phyloP scores from a whole-genome alignment of 30 jellyfish, hydroid and myxozoan genomes.

The Turritopsis rubra region DNA sequence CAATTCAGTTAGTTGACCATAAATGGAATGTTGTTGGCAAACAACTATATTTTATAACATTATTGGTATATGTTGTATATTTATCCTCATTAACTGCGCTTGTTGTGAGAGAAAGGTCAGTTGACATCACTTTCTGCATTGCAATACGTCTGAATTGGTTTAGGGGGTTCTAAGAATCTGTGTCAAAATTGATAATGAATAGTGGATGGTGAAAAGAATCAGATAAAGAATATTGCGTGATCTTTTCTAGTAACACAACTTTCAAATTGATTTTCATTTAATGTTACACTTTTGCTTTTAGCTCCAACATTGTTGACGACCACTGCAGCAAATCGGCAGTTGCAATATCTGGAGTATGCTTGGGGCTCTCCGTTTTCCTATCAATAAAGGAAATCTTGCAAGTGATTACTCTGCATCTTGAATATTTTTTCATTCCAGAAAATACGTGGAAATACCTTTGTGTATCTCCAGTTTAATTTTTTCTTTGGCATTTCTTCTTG shows the following conservation, averaged over 20 bases:
- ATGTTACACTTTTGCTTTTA: background rate
- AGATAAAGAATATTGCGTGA: too few species aligned
- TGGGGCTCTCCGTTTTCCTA: constrained; percentile 35
- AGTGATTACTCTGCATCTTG: constrained; percentile 28
- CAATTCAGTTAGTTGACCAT: constrained; percentile 45
- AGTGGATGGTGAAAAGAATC: too few species aligned
- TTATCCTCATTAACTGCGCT: constrained; percentile 71
- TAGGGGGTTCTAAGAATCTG: too few species aligned
- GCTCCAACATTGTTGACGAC: background rate
- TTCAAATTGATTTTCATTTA: too few species aligned
- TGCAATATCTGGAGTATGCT: background rate
- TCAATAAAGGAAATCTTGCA: constrained; percentile 48
- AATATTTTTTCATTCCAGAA: constrained; percentile 43
- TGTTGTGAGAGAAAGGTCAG: constrained; percentile 53
- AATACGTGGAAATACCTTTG: constrained; percentile 53
- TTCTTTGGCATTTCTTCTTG: constrained; percentile 35
- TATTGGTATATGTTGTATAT: constrained; percentile 38
- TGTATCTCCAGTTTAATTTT: constrained; percentile 48
- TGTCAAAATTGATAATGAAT: too few species aligned
- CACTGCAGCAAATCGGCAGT: background rate
- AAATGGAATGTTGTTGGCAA: constrained; percentile 86
- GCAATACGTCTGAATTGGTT: too few species aligned
- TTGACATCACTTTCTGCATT: constrained; percentile 47
- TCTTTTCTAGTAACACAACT: too few species aligned
- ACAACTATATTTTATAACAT: constrained; percentile 33